These are phyloP conservation scores for Lysiphlebus fabarum DNA, from an alignment of 1,140 invertebrate species.

Conservation along the genomic window DNA sequence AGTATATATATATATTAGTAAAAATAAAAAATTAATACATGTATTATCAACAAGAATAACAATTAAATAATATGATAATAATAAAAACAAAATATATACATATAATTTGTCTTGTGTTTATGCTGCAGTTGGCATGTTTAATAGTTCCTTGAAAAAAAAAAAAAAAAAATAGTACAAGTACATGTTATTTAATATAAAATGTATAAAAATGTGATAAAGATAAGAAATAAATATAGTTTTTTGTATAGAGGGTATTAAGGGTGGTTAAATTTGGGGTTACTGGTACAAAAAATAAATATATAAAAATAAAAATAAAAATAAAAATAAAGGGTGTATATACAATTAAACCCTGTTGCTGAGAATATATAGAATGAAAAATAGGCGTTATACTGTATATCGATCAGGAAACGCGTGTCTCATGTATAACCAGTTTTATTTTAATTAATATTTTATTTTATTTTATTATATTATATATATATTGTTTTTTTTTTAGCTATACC, in stretches of 20 bases:
- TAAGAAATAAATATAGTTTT: neutral
- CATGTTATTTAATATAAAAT: neutral
- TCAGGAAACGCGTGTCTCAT: slow-evolving; percentile 35
- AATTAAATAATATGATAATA: too few relatives aligned
- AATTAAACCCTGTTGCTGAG: slow-evolving; percentile 45
- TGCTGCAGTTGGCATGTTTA: too few relatives aligned
- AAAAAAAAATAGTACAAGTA: neutral
- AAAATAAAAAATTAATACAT: too few relatives aligned
- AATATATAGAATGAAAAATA: slow-evolving; percentile 10
- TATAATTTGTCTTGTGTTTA: too few relatives aligned
- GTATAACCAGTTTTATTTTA: neutral
- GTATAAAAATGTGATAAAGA: neutral
- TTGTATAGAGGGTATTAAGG: neutral
- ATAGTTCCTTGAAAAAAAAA: too few relatives aligned
- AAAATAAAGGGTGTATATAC: slow-evolving; percentile 18
- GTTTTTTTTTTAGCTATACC: too few relatives aligned
- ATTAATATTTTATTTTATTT: slow-evolving; percentile 14
- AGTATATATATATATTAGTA: too few relatives aligned
- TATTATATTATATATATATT: too few relatives aligned
- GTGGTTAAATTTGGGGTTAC: slow-evolving; percentile 9
- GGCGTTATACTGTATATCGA: slow-evolving; percentile 47
- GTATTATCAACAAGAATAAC: too few relatives aligned
- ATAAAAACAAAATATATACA: too few relatives aligned
- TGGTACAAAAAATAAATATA: neutral
- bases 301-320: neutral